These are phyloP conservation scores for Hydrolagus affinis DNA, from an alignment of 2,113 vertebrate species.

Conservation along the genomic window DNA sequence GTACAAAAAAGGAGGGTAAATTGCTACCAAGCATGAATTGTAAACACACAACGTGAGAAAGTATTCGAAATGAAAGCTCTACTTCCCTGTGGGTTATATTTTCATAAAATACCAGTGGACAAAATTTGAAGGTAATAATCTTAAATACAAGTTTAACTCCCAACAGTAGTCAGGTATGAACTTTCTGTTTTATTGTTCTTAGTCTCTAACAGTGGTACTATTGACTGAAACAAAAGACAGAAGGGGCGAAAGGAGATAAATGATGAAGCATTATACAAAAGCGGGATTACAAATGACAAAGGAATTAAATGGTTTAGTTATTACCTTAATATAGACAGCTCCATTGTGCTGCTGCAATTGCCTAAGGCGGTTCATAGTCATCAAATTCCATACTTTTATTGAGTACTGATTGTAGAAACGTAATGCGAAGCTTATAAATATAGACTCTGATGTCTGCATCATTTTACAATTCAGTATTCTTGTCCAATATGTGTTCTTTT, in stretches of 20 bases:
- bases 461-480: background rate
- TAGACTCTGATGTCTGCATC: background rate
- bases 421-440: background rate
- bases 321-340: background rate
- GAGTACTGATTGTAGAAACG: background rate
- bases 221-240: background rate
- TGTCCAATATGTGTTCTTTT: background rate
- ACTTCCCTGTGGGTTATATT: background rate
- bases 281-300: background rate
- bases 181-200: background rate
- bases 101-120: background rate
- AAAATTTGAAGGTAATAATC: background rate
- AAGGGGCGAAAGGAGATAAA: background rate
- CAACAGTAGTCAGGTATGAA: background rate
- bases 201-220: background rate
- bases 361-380: background rate
- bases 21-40: background rate
- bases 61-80: background rate
- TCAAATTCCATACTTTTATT: constrained; percentile 2
- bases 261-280: background rate
- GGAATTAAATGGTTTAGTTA: background rate
- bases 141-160: background rate
- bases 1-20: no score
- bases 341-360: background rate
- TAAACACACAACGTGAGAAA: background rate